Conservation (phyloP, 30 jellyfish, hydroid and myxozoan species). For the Kudoa iwatai region DNA sequence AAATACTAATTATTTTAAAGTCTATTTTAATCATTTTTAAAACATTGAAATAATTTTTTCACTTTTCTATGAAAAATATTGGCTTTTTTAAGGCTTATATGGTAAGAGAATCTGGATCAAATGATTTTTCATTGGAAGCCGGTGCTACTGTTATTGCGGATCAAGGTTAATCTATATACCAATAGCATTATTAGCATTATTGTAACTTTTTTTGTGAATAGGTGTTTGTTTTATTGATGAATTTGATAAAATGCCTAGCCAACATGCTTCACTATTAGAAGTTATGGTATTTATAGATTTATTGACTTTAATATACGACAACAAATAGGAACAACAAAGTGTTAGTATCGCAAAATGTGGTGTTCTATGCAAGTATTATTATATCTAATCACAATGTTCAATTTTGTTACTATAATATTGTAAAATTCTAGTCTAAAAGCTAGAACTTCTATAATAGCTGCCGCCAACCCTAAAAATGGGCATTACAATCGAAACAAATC, state of each 20-base stretch:
- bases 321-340: constrained; percentile 1
- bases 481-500: not conserved
- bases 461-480: not conserved
- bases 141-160: constrained; percentile 92
- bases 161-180: no score
- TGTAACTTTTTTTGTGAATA: no score
- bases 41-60: no score
- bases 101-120: constrained; percentile 39
- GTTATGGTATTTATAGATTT: not conserved
- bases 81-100: constrained; percentile 12
- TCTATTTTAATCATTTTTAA: no score
- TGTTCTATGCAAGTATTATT: not conserved
- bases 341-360: constrained; percentile 1
- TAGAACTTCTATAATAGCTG: not conserved
- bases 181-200: no score
- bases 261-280: not conserved
- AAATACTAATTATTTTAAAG: no score
- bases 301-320: no score
- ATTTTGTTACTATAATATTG: no score
- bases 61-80: not conserved
- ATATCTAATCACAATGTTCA: no score
- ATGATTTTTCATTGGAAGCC: constrained; percentile 76
- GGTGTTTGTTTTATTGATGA: constrained; percentile 1
- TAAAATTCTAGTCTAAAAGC: not conserved
- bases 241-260: not conserved